Conservation (phyloP, 2,797 vertebrate species). For the Parauchenoglanis ngamensis region DNA sequence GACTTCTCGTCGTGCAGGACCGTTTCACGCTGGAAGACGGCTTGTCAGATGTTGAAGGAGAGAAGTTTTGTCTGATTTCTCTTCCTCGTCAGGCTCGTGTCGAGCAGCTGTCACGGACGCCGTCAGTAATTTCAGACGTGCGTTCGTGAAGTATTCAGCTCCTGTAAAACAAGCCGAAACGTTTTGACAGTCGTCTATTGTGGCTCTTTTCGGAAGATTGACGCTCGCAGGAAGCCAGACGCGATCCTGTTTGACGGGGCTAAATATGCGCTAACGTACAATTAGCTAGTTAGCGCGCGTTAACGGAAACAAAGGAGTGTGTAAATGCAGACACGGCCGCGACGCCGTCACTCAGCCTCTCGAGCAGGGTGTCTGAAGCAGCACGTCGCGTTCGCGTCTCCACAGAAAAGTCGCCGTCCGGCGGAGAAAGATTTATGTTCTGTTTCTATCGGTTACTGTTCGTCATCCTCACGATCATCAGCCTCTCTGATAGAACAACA, state of each 20-base stretch:
- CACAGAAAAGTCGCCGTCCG: no score
- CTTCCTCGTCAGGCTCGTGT: not conserved
- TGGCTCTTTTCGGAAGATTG: not conserved
- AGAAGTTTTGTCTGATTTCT: not conserved
- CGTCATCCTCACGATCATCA: not conserved
- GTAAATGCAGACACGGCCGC: not conserved
- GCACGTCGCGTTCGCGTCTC: not conserved
- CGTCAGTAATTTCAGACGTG: not conserved
- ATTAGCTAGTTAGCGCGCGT: not conserved
- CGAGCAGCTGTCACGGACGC: conserved; percentile 1
- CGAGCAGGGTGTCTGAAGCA: not conserved
- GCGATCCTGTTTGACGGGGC: not conserved
- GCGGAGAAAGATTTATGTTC: not conserved
- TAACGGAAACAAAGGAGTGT: not conserved
- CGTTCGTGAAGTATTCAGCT: not conserved
- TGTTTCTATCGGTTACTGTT: not conserved
- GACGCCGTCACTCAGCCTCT: not conserved
- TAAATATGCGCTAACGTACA: not conserved
- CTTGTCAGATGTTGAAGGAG: not conserved
- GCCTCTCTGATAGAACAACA: not conserved
- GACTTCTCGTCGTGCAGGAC: not conserved
- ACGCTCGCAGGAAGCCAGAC: not conserved
- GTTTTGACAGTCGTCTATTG: not conserved
- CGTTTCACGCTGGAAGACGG: not conserved
- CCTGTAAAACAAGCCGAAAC: not conserved